Percentiles rank a stretch among this genome's conserved stretches.
phyloP scores from a whole-genome alignment of 2,888 invertebrate species.

The Lepidocyrtinus sp. region DNA sequence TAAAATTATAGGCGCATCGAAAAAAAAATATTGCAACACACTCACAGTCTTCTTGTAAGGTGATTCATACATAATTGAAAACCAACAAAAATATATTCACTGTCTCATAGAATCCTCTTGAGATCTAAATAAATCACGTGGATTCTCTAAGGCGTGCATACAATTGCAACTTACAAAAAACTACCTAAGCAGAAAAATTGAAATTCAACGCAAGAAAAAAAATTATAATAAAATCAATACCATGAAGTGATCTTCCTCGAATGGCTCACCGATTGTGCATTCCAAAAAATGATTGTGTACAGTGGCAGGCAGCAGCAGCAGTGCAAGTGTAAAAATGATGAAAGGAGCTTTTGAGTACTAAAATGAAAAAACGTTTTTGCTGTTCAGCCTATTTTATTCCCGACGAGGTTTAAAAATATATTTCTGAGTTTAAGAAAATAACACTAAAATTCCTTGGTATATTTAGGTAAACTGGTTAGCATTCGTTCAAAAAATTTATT shows the following conservation, averaged over 20 bases:
- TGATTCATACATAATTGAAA: constrained; percentile 13
- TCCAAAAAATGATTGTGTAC: constrained; percentile 55
- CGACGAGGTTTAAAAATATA: background rate
- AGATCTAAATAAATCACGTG: constrained; percentile 45
- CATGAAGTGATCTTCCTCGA: constrained; percentile 60
- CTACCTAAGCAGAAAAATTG: constrained; percentile 27
- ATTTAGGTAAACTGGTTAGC: no score
- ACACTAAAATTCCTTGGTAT: no score
- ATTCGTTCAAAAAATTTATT: no score
- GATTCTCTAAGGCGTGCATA: constrained; percentile 22
- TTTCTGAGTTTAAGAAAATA: constrained; percentile 9
- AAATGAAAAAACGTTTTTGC: constrained; percentile 1
- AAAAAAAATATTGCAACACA: constrained; percentile 4
- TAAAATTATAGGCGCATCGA: background rate
- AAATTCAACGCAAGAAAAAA: constrained; percentile 43
- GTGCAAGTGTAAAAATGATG: constrained; percentile 46
- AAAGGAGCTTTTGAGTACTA: constrained; percentile 54
- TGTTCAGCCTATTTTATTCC: constrained; percentile 5
- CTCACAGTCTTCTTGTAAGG: constrained; percentile 9
- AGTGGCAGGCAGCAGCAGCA: constrained; percentile 40
- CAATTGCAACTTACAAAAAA: constrained; percentile 38
- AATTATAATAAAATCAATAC: constrained; percentile 52
- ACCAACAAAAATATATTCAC: constrained; percentile 16
- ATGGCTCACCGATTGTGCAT: constrained; percentile 61
- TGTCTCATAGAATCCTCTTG: constrained; percentile 36